phyloP scores from a whole-genome alignment of 2,113 vertebrate genomes.

The Cephalopholis sonnerati region DNA sequence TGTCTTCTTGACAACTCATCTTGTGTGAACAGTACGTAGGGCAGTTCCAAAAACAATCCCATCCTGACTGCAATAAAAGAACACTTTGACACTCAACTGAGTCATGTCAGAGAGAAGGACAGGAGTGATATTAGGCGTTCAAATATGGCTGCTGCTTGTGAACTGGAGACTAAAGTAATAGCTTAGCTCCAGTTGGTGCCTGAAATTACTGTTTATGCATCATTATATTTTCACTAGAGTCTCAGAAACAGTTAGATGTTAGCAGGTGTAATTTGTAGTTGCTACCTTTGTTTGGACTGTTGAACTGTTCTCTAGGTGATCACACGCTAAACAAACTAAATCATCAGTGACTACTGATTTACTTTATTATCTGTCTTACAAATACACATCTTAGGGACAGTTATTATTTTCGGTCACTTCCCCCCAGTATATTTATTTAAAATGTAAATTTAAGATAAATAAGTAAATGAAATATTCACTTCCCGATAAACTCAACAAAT shows the following conservation, averaged over 20 bases:
- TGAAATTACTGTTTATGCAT: not conserved
- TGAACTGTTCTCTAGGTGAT: not conserved
- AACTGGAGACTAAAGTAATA: not conserved
- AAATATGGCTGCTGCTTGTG: not conserved
- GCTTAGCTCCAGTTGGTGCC: not conserved
- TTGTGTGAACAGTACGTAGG: no score
- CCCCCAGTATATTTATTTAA: no score
- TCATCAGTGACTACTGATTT: not conserved
- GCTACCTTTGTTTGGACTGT: not conserved
- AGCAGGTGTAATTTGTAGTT: not conserved
- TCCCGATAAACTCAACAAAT: no score
- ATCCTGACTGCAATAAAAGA: not conserved
- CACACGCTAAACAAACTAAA: not conserved
- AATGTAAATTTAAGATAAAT: no score
- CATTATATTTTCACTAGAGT: not conserved
- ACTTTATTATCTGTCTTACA: not conserved
- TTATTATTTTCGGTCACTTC: no score
- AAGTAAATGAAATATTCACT: no score
- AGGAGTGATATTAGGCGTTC: not conserved
- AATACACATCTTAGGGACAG: not conserved
- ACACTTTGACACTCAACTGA: not conserved
- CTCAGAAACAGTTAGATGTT: not conserved
- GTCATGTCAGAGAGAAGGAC: not conserved
- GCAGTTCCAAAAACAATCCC: not conserved
- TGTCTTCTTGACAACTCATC: not conserved